Percentiles rank a stretch among this genome's conserved stretches.
Conservation (phyloP, 2,797 vertebrate genomes). For the Phrynocephalus vlangalii region DNA sequence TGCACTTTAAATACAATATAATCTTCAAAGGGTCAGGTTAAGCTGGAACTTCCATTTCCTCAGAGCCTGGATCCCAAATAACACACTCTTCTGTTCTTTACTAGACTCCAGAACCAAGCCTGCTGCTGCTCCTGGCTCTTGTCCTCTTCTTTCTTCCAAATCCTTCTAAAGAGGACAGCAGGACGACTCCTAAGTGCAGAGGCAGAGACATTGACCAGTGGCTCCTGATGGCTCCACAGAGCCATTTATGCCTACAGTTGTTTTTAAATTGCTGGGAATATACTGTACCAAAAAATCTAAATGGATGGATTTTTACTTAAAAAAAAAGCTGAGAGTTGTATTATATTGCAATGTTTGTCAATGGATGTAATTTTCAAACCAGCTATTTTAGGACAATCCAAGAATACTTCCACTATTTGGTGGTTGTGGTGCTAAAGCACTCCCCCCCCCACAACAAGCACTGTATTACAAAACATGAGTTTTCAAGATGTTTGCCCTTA, state of each 20-base stretch:
- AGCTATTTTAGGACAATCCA: constrained; percentile 1
- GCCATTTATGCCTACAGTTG: background rate
- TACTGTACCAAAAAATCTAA: constrained; percentile 7
- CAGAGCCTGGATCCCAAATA: constrained; percentile 1
- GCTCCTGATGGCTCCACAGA: background rate
- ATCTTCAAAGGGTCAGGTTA: constrained; percentile 14
- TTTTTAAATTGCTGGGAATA: background rate
- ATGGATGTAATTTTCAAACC: background rate
- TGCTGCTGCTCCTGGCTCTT: background rate
- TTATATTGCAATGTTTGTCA: background rate
- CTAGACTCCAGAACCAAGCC: background rate
- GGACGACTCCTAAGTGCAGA: background rate
- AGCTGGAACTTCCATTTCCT: background rate
- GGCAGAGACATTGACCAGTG: background rate
- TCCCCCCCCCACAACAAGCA: background rate
- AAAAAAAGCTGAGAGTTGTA: background rate
- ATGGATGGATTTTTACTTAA: constrained; percentile 8
- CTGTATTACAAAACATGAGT: background rate
- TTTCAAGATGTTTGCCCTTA: background rate
- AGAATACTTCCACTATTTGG: background rate
- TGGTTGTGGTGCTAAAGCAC: too few relatives aligned
- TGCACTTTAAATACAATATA: constrained; percentile 26
- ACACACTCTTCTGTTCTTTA: background rate
- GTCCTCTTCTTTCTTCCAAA: background rate
- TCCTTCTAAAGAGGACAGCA: constrained; percentile 11